phyloP scores from a whole-genome alignment of 2,113 vertebrate species.

The Bubalus kerabau region DNA sequence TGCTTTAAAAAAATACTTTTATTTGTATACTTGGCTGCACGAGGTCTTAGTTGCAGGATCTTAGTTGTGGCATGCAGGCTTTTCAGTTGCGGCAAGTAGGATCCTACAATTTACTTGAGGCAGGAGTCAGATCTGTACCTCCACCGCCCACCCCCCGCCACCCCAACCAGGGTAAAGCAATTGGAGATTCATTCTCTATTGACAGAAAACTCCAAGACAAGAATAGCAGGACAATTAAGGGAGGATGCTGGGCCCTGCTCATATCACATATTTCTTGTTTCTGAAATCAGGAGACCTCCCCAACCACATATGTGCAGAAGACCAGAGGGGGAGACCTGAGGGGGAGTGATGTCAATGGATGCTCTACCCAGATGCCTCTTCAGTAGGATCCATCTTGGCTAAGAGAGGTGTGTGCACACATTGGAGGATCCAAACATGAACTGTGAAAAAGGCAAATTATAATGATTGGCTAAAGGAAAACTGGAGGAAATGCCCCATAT shows the following conservation, averaged over 20 bases:
- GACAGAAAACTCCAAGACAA: not conserved
- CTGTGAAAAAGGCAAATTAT: not conserved
- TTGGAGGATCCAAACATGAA: not conserved
- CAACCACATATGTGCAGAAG: not conserved
- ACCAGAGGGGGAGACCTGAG: not conserved
- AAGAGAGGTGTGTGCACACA: not conserved
- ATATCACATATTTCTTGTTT: not conserved
- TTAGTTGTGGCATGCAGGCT: not conserved
- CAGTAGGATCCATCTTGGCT: not conserved
- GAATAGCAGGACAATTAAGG: not conserved
- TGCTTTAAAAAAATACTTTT: not conserved
- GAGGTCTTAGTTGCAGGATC: not conserved
- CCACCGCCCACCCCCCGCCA: fast-evolving
- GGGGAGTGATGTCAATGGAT: not conserved
- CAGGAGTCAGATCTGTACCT: not conserved
- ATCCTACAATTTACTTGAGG: not conserved
- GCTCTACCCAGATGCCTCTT: not conserved
- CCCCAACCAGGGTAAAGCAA: not conserved
- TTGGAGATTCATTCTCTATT: not conserved
- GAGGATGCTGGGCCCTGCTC: not conserved
- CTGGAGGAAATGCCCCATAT: not conserved
- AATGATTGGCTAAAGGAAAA: not conserved
- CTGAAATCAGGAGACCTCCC: not conserved
- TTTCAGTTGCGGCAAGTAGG: not conserved
- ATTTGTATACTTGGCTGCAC: not conserved